Evolutionary conservation across 1,140 invertebrate species (phyloP), one percentile per base, ranked within the genome.

Genomic region (Panagrolaimus sp.): DNA sequence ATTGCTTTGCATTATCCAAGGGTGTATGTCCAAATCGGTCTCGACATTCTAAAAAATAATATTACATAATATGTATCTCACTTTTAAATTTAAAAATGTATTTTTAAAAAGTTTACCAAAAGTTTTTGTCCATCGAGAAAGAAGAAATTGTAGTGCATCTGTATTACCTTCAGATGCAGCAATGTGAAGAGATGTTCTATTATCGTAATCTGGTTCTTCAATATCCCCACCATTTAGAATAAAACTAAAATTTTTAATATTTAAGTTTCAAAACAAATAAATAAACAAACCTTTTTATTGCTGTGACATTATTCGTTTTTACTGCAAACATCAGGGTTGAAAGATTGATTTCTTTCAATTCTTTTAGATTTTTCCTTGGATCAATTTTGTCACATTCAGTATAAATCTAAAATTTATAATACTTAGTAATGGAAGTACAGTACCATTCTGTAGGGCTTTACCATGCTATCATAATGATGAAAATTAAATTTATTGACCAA

Each of bases 401-500:
- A 14, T 26, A 58, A 3, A 28, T 26, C 52, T 58, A 14, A 58
- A 58, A 5, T 17, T 28, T 38, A 38, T 38, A 38, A 38, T 2
- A 38, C 7, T 38, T 38, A 4, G 2, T 2, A 4, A 4, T 38
- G 7, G 2, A 38, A 5, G 15, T 58, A 26, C 28, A 26, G 21
- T 8, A 17, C 1, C 26, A n/a, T 52, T 15, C 26, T 14, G 26
- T 5, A n/a, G 26, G 9, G 9, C 28, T 6, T 14, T 24, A 58
- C 52, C 14, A 58, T 21, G 14, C 52, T 58, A 43, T 64, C 63
- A 21, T 64, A 64, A 64, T 64, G 63, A 43, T 64, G 63, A 2
- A 64, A 43, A 43, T 64, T 64, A 43, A 43, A 64, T 17, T 21
- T 64, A 17, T 74, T 43, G 12, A 72, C 44, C 4, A 72, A 72